phyloP scores from a whole-genome alignment of 2,888 invertebrate genomes.

The Cryptocephalus primarius region DNA sequence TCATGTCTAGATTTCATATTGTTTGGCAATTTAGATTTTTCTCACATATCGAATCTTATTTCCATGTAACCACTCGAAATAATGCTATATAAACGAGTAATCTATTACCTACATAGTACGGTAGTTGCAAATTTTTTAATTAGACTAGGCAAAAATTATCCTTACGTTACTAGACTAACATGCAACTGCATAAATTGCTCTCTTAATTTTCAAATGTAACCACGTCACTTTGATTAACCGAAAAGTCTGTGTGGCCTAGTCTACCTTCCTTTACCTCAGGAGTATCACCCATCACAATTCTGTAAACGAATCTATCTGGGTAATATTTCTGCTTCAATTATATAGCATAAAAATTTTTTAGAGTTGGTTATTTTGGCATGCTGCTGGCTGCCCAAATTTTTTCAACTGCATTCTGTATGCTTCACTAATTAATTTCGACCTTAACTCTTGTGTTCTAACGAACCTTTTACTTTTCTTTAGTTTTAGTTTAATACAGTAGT shows the following conservation, averaged over 20 bases:
- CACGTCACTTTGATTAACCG: too few species aligned
- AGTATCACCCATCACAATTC: conserved; percentile 21
- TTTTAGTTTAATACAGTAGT: neutral
- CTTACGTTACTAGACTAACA: too few species aligned
- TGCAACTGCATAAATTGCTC: too few species aligned
- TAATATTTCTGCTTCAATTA: conserved; percentile 24
- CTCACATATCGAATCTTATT: conserved; percentile 7
- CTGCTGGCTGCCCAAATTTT: conserved; percentile 29
- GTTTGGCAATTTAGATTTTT: conserved; percentile 9
- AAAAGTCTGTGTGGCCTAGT: conserved; percentile 3
- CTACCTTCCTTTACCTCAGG: conserved; percentile 14
- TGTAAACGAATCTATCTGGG: conserved; percentile 10
- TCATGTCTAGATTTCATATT: conserved; percentile 2
- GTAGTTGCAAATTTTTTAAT: conserved; percentile 8
- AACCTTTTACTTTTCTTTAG: neutral
- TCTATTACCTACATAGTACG: too few species aligned
- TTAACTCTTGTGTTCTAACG: neutral
- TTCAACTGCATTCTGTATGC: conserved; percentile 31
- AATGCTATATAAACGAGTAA: conserved; percentile 17
- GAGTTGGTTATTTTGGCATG: conserved; percentile 30
- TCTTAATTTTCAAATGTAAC: too few species aligned
- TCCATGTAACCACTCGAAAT: conserved; percentile 24
- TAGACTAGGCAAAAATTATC: conserved; percentile 6
- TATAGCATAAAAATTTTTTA: conserved; percentile 17
- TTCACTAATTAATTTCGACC: conserved; percentile 9